These are phyloP conservation scores for Dendroctonus valens DNA, from an alignment of 1,140 invertebrate genomes.

Conservation along the genomic window DNA sequence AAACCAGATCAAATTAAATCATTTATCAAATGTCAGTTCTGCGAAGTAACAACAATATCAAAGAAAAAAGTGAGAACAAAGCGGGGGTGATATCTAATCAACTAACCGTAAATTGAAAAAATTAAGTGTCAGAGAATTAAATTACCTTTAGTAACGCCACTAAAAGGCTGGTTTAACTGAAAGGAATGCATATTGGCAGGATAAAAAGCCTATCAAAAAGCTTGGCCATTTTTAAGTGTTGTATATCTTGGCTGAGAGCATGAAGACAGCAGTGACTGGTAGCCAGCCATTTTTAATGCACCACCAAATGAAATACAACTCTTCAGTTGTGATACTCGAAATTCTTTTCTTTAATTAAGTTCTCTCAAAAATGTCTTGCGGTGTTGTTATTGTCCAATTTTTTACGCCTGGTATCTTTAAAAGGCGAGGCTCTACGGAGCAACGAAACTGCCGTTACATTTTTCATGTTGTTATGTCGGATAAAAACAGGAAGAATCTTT, in stretches of 20 bases:
- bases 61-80: not conserved
- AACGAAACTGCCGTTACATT: constrained; percentile 27
- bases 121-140: constrained; percentile 7
- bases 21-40: constrained; percentile 4
- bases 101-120: no score
- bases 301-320: constrained; percentile 30
- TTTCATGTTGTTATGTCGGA: not conserved
- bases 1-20: not conserved
- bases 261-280: constrained; percentile 17
- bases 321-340: constrained; percentile 17
- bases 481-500: no score
- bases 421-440: constrained; percentile 13
- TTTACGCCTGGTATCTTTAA: constrained; percentile 24
- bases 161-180: constrained; percentile 24
- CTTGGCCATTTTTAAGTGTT: constrained; percentile 28
- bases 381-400: constrained; percentile 27
- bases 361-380: constrained; percentile 35
- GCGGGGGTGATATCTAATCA: no score
- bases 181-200: constrained; percentile 22
- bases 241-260: constrained; percentile 21
- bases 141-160: constrained; percentile 22
- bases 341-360: constrained; percentile 37
- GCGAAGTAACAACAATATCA: not conserved
- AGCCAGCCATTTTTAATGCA: constrained; percentile 25
- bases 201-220: constrained; percentile 18